A percentile compares a stretch with the other conserved stretches of the same genome.
Evolutionary conservation across 1,140 invertebrate genomes (phyloP).

Genomic region (Drosophila ananassae): DNA sequence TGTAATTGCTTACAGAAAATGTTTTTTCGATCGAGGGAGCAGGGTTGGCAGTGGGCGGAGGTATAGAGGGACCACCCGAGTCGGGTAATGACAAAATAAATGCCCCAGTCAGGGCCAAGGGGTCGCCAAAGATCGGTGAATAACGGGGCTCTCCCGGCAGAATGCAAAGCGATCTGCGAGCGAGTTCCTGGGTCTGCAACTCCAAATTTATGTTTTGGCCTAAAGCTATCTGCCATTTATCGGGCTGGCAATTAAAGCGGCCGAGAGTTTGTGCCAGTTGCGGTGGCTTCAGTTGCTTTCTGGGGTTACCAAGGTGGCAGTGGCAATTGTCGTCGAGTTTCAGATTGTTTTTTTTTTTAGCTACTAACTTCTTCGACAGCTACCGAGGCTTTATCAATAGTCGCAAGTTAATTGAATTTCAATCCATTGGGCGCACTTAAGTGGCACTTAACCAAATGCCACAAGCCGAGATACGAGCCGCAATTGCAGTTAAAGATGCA

Average conservation of each 20-base stretch:
- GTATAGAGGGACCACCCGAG: slow-evolving; percentile 54
- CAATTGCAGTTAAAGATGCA: slow-evolving; percentile 24
- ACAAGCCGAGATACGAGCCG: slow-evolving; percentile 35
- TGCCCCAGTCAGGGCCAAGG: slow-evolving; percentile 50
- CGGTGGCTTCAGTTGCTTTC: not conserved
- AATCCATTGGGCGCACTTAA: slow-evolving; percentile 43
- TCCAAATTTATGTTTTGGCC: slow-evolving; percentile 50
- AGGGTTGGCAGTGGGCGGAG: slow-evolving; percentile 11
- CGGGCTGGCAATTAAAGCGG: slow-evolving; percentile 55
- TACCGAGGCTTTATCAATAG: slow-evolving; percentile 49
- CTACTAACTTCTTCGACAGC: slow-evolving; percentile 35
- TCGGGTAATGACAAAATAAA: slow-evolving; percentile 73
- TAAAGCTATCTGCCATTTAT: slow-evolving; percentile 56
- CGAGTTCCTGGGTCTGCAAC: slow-evolving; percentile 44
- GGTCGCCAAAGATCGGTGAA: slow-evolving; percentile 52
- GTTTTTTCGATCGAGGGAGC: slow-evolving; percentile 12
- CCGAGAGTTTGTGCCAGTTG: slow-evolving; percentile 29
- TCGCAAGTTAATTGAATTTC: slow-evolving; percentile 53
- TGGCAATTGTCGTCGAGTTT: slow-evolving; percentile 40
- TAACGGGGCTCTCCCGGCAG: slow-evolving; percentile 52
- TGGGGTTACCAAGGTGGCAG: slow-evolving; percentile 39
- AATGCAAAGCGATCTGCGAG: slow-evolving; percentile 51
- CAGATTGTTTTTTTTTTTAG: slow-evolving; percentile 2
- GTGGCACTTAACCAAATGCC: slow-evolving; percentile 58
- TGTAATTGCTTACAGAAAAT: slow-evolving; percentile 68